Percentiles rank a stretch among this genome's conserved stretches.
phyloP scores from a whole-genome alignment of 2,888 invertebrate genomes.

The Trilocha varians region DNA sequence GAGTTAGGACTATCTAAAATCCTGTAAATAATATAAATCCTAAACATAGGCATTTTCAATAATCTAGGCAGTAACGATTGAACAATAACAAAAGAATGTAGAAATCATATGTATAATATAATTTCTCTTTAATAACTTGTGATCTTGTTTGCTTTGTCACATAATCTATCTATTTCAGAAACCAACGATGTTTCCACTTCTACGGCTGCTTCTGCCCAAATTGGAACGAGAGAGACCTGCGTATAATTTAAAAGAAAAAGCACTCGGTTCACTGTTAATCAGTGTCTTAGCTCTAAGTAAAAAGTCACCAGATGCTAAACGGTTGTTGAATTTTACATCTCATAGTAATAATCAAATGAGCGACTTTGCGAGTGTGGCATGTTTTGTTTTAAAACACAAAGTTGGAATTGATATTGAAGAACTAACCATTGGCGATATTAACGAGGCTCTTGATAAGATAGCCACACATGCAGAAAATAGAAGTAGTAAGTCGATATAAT shows the following conservation, averaged over 20 bases:
- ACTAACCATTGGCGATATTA: slow-evolving; percentile 80
- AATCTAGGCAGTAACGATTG: too few relatives aligned
- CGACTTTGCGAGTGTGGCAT: slow-evolving; percentile 89
- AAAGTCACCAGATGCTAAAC: slow-evolving; percentile 62
- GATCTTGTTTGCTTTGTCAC: too few relatives aligned
- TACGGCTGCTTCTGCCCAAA: slow-evolving; percentile 85
- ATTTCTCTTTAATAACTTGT: too few relatives aligned
- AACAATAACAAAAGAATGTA: too few relatives aligned
- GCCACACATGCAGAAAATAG: slow-evolving; percentile 77
- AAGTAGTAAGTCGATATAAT: slow-evolving; percentile 55
- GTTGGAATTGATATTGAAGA: slow-evolving; percentile 45
- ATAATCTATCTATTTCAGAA: slow-evolving; percentile 46
- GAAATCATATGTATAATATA: too few relatives aligned
- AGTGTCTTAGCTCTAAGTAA: slow-evolving; percentile 82
- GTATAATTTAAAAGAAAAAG: slow-evolving; percentile 87
- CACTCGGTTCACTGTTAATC: slow-evolving; percentile 82
- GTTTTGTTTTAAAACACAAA: slow-evolving; percentile 77
- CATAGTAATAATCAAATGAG: slow-evolving; percentile 59
- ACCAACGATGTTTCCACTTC: slow-evolving; percentile 78
- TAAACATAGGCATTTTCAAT: too few relatives aligned
- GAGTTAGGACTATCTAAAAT: too few relatives aligned
- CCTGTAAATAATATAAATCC: too few relatives aligned
- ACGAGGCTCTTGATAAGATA: slow-evolving; percentile 82
- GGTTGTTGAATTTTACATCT: slow-evolving; percentile 58
- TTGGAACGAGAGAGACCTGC: slow-evolving; percentile 85